These are phyloP conservation scores for Chloroclystis v-ata DNA, from an alignment of 2,888 invertebrate species.

Conservation along the genomic window DNA sequence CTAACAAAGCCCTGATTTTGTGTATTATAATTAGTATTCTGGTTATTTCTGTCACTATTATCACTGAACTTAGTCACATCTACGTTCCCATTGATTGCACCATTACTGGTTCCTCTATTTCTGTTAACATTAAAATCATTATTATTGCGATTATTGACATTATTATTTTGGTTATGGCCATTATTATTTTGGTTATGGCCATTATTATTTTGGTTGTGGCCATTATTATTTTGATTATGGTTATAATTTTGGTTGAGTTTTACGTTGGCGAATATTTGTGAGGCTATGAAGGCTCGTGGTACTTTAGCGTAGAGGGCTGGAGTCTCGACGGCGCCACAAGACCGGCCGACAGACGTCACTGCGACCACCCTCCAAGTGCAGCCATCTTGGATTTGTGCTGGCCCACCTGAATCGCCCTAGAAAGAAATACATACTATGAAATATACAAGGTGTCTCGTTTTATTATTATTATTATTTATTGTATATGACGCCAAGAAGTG, in stretches of 20 bases:
- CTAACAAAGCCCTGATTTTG: neutral
- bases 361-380: constrained; percentile 63
- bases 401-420: constrained; percentile 71
- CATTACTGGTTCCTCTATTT: neutral
- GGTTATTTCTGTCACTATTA: constrained; percentile 2
- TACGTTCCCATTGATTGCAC: neutral
- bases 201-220: constrained; percentile 9
- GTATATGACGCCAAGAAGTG: too few species aligned
- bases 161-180: constrained; percentile 4
- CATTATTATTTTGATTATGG: constrained; percentile 1
- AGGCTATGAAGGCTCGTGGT: constrained; percentile 39
- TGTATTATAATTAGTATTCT: constrained; percentile 4
- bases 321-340: constrained; percentile 60
- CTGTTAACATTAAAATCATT: constrained; percentile 10
- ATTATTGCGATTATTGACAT: neutral
- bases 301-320: constrained; percentile 60
- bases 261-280: constrained; percentile 33
- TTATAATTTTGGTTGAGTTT: constrained; percentile 14
- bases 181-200: constrained; percentile 8
- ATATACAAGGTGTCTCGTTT: too few species aligned
- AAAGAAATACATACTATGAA: neutral
- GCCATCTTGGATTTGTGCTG: constrained; percentile 62
- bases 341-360: constrained; percentile 61
- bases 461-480: too few species aligned
- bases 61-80: neutral